Evolutionary conservation across 1,140 invertebrate genomes (phyloP).

Genomic region (Choristoneura fumiferana): DNA sequence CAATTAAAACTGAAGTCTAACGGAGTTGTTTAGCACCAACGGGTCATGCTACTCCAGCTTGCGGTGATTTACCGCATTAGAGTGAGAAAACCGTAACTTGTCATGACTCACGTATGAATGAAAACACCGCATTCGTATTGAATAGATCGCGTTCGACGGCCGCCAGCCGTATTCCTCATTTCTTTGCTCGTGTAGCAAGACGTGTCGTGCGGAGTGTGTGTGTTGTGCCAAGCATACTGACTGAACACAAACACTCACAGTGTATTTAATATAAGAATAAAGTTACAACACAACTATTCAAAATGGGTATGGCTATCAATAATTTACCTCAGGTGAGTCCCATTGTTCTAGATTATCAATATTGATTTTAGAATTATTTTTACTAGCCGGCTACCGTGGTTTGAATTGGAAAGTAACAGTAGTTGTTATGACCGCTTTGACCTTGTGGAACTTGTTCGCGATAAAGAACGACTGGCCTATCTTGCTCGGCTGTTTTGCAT

Average conservation of each 20-base stretch:
- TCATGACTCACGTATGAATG: slow-evolving; percentile 60
- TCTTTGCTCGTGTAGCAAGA: slow-evolving; percentile 57
- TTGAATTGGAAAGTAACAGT: slow-evolving; percentile 70
- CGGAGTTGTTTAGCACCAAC: background rate
- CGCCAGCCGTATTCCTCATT: slow-evolving; percentile 55
- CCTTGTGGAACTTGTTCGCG: slow-evolving; percentile 75
- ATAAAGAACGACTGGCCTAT: slow-evolving; percentile 56
- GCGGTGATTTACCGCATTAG: slow-evolving; percentile 28
- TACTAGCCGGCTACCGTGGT: slow-evolving; percentile 33
- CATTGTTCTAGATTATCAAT: slow-evolving; percentile 25
- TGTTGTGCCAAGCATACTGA: slow-evolving; percentile 21
- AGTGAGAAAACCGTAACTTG: slow-evolving; percentile 63
- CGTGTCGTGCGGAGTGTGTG: slow-evolving; percentile 38
- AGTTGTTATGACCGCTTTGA: slow-evolving; percentile 77
- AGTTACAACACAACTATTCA: slow-evolving; percentile 31
- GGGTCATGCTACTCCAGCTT: slow-evolving; percentile 36
- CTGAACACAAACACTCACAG: slow-evolving; percentile 39
- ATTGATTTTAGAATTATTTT: slow-evolving; percentile 35
- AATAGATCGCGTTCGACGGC: slow-evolving; percentile 49
- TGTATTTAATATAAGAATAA: slow-evolving; percentile 33
- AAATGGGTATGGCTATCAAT: slow-evolving; percentile 70
- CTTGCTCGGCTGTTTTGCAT: slow-evolving; percentile 13
- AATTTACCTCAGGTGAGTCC: slow-evolving; percentile 65
- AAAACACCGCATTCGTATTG: slow-evolving; percentile 56
- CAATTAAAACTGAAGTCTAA: background rate